A percentile compares a stretch with the other conserved stretches of the same genome.
Evolutionary conservation across 2,113 vertebrate genomes (phyloP).

Genomic region (Manacus vitellinus): DNA sequence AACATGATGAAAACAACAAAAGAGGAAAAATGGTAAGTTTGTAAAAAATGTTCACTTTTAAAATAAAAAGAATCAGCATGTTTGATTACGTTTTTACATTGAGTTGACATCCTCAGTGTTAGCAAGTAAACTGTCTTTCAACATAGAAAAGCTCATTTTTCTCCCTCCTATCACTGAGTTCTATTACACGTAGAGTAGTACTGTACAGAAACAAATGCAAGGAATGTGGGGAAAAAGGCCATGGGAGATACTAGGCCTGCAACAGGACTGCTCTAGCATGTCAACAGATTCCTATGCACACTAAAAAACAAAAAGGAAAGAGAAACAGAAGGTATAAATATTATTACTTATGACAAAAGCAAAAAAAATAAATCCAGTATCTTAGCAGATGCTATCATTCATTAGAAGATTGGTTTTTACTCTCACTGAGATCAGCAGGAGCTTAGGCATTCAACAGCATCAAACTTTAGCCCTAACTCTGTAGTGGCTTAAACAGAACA

Average conservation of each 20-base stretch:
- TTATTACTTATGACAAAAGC: slow-evolving; percentile 3
- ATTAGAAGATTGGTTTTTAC: background rate
- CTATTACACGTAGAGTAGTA: background rate
- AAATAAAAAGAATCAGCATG: background rate
- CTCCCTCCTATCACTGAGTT: background rate
- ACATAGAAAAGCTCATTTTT: slow-evolving; percentile 3
- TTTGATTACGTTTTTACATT: background rate
- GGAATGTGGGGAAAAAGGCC: slow-evolving; percentile 53
- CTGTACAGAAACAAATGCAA: slow-evolving; percentile 42
- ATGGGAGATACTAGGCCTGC: slow-evolving; percentile 57
- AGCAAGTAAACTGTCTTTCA: background rate
- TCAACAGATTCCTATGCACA: slow-evolving; percentile 56
- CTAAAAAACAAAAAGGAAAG: background rate
- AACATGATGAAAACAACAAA: background rate
- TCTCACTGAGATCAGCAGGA: slow-evolving; percentile 30
- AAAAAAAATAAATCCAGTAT: background rate
- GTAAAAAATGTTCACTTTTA: background rate
- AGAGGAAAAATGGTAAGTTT: background rate
- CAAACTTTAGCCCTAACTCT: slow-evolving; percentile 10
- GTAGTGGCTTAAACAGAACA: background rate
- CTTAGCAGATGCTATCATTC: slow-evolving; percentile 23
- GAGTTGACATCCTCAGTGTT: background rate
- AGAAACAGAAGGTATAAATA: slow-evolving; percentile 53
- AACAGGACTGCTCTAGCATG: slow-evolving; percentile 65
- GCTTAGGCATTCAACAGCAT: slow-evolving; percentile 60